A percentile compares a stretch with the other conserved stretches of the same genome.
These are phyloP conservation scores for Phenganax subtilis DNA, from an alignment of 92 coral and sea anemone species.

Conservation along the genomic window DNA sequence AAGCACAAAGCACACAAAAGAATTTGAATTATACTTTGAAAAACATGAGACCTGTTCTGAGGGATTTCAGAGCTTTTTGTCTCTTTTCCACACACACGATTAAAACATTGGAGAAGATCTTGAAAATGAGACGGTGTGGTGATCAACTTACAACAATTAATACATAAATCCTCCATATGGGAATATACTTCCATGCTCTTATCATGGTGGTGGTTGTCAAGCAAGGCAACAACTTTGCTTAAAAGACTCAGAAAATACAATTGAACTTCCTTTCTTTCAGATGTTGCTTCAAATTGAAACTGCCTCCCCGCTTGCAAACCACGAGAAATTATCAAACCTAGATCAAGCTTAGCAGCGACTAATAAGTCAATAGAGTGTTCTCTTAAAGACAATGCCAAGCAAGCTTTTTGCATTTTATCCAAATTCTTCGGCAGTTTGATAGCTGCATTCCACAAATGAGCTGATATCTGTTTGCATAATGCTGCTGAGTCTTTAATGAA, in stretches of 20 bases:
- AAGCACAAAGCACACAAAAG: conserved; percentile 19
- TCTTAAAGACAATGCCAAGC: conserved; percentile 26
- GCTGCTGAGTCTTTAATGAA: conserved; percentile 6
- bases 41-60: conserved; percentile 2
- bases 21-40: conserved; percentile 19
- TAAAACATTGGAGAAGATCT: not conserved
- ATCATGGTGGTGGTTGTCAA: not conserved
- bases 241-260: conserved; percentile 4
- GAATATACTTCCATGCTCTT: not conserved
- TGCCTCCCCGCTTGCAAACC: conserved; percentile 38
- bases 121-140: not conserved
- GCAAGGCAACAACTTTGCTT: conserved; percentile 11
- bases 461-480: conserved; percentile 23
- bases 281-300: conserved; percentile 14
- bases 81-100: conserved; percentile 11
- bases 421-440: conserved; percentile 23
- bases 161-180: conserved; percentile 26
- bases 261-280: conserved; percentile 7
- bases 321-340: not conserved
- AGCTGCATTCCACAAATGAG: conserved; percentile 41
- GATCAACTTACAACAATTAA: conserved; percentile 18
- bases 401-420: conserved; percentile 16
- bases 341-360: conserved; percentile 5
- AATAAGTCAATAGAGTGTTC: conserved; percentile 16
- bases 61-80: not conserved